These are phyloP conservation scores for Apeltes quadracus DNA, from an alignment of 2,113 vertebrate genomes.

Conservation along the genomic window DNA sequence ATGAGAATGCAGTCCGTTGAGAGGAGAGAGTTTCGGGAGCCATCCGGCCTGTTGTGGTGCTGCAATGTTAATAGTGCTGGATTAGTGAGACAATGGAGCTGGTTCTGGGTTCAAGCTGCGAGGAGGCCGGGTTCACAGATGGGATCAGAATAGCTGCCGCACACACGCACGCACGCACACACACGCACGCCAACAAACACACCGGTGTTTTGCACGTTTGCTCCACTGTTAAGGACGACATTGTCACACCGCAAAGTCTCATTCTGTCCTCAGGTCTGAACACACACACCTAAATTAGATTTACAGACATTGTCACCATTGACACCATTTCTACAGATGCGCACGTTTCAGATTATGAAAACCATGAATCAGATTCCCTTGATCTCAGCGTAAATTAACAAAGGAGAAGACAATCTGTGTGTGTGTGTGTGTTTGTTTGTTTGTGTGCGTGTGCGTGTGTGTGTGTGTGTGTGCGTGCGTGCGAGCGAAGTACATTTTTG, in stretches of 20 bases:
- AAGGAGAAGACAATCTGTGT: not conserved
- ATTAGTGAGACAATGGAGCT: conserved; percentile 71
- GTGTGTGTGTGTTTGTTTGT: conserved; percentile 11
- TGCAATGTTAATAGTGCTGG: conserved; percentile 64
- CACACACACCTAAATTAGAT: conserved; percentile 9
- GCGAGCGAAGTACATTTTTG: conserved; percentile 3
- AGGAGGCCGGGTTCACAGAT: conserved; percentile 67
- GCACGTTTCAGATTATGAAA: not conserved
- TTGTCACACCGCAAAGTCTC: conserved; percentile 3
- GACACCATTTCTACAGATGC: not conserved
- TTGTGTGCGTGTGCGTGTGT: not conserved
- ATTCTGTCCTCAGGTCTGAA: not conserved
- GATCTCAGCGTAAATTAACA: conserved; percentile 15
- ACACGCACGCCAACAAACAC: conserved; percentile 13
- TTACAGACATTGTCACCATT: conserved; percentile 4
- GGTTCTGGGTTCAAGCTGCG: conserved; percentile 64
- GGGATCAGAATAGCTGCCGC: conserved; percentile 56
- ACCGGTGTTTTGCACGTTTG: conserved; percentile 7
- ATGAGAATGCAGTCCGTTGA: conserved; percentile 61
- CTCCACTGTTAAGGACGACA: conserved; percentile 8
- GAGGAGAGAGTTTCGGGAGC: conserved; percentile 50
- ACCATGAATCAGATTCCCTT: conserved; percentile 9
- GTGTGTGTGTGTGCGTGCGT: conserved; percentile 13
- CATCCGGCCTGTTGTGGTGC: conserved; percentile 46
- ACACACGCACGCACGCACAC: too few relatives aligned